Base-by-base conservation (phyloP, 92 coral and sea anemone species). In the Heteractis magnifica region DNA sequence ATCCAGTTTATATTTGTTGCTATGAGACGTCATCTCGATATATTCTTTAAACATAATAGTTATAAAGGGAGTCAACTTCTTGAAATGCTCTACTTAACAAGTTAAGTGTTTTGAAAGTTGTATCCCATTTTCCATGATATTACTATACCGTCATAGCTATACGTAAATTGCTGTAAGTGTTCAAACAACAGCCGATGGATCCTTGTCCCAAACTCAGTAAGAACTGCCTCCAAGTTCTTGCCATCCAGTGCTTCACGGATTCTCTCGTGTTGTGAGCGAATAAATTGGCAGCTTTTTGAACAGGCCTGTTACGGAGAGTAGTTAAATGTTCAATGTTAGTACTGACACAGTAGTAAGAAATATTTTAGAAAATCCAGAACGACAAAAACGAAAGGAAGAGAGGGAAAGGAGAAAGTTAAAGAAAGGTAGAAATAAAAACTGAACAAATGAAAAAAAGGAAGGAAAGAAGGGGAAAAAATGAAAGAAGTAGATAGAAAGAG, bases 141-240 rank as follows among this genome's bases (percentile, higher is more conserved):
- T 58, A n/a, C 21, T 88, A 21, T 87, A 92, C 98, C 98, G 78
- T 92, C 91, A 74, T 90, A 94, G 51, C 95, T 95, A 84, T 94
- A 95, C 50, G 91, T 93, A 80, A 76, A 95, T 85, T 94, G 98
- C 49, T 95, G 98, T 20, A 95, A 88, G 77, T 95, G 98, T 81
- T 95, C 98, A 75, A 92, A 91, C 75, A 95, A 86, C 68, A 90
- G 92, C 10, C 98, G 90, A 86, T 95, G 98, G 72, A 95, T 81
- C 44, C 98, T 93, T 59, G 94, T 94, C 13, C 98, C 98, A 84
- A 95, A 92, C 80, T 95, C 98, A 9, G 98, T 95, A 12, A 94
- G 87, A 10, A 90, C 98, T 2, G 98, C 91, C 82, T 95, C 98
- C 85, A 95, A 80, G 83, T 95, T 95, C 82, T 95, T 95, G 16